Conservation (phyloP, 1,140 invertebrate species). For the Hypsibius dujardini region DNA sequence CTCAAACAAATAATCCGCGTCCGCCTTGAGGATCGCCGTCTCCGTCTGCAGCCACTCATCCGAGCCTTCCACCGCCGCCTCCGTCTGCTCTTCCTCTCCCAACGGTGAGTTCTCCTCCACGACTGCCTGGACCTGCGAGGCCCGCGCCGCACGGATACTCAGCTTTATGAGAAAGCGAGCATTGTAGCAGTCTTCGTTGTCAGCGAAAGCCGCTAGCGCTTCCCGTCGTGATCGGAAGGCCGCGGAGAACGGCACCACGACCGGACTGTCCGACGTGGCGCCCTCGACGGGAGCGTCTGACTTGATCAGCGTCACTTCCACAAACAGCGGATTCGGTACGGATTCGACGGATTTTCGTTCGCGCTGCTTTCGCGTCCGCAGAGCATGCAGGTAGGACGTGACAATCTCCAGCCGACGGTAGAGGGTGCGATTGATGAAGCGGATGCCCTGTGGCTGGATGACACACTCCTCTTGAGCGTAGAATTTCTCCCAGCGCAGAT, state of each 20-base stretch:
- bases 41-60: neutral
- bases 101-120: neutral
- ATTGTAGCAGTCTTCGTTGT: neutral
- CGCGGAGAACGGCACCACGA: conserved; percentile 2
- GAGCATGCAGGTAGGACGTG: neutral
- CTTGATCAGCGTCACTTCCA: neutral
- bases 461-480: neutral
- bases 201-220: neutral
- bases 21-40: neutral
- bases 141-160: neutral
- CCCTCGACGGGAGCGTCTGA: neutral
- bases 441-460: neutral
- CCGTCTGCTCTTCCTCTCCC: neutral
- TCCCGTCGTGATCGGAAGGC: neutral
- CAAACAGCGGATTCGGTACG: neutral
- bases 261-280: neutral
- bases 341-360: neutral
- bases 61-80: neutral
- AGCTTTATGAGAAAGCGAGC: neutral
- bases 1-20: neutral
- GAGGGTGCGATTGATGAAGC: neutral
- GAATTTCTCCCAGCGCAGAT: neutral
- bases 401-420: conserved; percentile 8
- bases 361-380: neutral
- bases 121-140: neutral